Conservation (phyloP, 1,140 invertebrate genomes). For the Choristoneura fumiferana region DNA sequence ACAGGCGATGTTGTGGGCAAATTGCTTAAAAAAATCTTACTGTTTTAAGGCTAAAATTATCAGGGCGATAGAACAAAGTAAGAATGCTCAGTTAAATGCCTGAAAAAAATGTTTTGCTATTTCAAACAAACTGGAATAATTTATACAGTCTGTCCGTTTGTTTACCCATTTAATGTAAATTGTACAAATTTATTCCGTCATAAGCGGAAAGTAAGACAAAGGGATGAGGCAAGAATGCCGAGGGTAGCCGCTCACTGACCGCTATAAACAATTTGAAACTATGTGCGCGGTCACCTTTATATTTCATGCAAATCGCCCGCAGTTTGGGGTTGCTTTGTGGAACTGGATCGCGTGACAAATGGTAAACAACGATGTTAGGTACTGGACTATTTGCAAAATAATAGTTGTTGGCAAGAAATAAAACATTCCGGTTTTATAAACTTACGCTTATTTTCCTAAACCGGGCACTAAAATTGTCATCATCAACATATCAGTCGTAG, state of each 20-base stretch:
- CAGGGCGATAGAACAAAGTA: no score
- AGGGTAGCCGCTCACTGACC: slow-evolving; percentile 58
- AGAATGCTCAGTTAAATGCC: no score
- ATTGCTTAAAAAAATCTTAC: no score
- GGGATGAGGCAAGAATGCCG: slow-evolving; percentile 69
- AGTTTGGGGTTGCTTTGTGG: slow-evolving; percentile 47
- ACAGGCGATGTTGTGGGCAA: no score
- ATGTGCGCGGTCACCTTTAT: slow-evolving; percentile 74
- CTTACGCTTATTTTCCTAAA: no score
- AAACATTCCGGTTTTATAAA: no score
- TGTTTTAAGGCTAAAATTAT: no score
- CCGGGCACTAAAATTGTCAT: no score
- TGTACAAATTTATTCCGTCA: slow-evolving; percentile 46
- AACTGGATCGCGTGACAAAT: slow-evolving; percentile 51
- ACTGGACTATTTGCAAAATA: no score
- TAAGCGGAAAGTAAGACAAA: slow-evolving; percentile 74
- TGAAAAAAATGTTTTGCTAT: background rate
- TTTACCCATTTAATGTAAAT: slow-evolving; percentile 28
- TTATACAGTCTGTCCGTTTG: slow-evolving; percentile 37
- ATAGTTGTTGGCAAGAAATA: no score
- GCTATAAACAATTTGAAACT: slow-evolving; percentile 72
- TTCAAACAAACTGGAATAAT: background rate
- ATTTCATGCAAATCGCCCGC: slow-evolving; percentile 73
- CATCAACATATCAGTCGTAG: no score
- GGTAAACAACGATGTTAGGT: slow-evolving; percentile 19